Conservation (phyloP, 2,113 vertebrate species). For the Tursiops truncatus region DNA sequence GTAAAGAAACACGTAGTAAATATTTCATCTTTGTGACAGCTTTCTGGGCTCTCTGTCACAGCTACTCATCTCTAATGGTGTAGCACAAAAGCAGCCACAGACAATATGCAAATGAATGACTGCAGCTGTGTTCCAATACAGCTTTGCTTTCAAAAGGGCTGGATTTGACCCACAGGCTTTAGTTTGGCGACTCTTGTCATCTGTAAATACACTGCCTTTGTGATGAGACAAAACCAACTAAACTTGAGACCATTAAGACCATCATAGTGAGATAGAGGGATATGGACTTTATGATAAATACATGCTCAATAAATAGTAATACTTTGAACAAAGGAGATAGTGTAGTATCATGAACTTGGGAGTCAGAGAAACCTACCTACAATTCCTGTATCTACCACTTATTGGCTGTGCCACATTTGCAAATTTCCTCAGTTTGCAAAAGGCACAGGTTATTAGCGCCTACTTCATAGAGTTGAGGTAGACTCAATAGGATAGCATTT, state of each 20-base stretch:
- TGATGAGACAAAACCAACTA: not conserved
- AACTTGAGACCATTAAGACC: not conserved
- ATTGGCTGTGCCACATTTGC: not conserved
- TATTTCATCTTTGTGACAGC: fast-evolving
- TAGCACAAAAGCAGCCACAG: not conserved
- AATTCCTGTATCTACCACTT: not conserved
- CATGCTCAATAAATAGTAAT: not conserved
- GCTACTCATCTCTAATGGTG: not conserved
- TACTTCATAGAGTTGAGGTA: not conserved
- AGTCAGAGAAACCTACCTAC: not conserved
- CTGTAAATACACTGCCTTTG: not conserved
- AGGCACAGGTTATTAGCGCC: not conserved
- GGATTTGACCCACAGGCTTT: not conserved
- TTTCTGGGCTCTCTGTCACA: not conserved
- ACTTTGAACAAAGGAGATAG: not conserved
- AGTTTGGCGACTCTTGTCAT: not conserved
- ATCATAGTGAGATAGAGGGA: not conserved
- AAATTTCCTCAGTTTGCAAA: not conserved
- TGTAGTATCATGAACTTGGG: no score
- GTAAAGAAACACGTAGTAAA: not conserved
- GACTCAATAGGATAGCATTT: not conserved
- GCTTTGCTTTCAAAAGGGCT: not conserved
- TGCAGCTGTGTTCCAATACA: not conserved
- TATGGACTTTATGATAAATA: not conserved
- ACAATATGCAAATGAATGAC: not conserved